Evolutionary conservation across 2,797 vertebrate genomes (phyloP).

Genomic region (Fistularia tabacaria): DNA sequence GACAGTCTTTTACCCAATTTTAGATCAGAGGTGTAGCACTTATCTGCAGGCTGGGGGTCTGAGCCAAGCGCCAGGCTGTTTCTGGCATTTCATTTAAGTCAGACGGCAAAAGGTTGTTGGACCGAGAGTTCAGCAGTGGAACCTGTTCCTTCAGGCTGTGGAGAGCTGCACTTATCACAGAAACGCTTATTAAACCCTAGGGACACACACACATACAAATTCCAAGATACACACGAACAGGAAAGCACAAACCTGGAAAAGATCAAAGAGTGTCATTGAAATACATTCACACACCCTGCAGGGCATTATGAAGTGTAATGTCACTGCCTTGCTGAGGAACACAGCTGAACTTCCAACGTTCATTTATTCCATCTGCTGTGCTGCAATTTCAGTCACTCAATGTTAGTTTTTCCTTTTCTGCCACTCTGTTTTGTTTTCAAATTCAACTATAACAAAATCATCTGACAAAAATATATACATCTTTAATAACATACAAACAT

Average conservation of each 20-base stretch:
- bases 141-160: constrained; percentile 21
- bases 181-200: constrained; percentile 31
- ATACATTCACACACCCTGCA: no score
- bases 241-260: neutral
- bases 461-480: no score
- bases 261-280: constrained; percentile 5
- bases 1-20: constrained; percentile 19
- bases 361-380: constrained; percentile 1
- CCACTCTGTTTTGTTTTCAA: no score
- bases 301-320: neutral
- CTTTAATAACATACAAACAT: no score
- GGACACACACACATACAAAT: neutral
- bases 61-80: constrained; percentile 33
- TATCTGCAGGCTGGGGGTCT: constrained; percentile 8
- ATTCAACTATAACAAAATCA: no score
- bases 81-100: constrained; percentile 26
- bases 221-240: neutral
- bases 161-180: constrained; percentile 36
- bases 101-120: constrained; percentile 18
- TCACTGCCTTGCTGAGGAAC: neutral
- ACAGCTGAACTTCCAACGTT: neutral
- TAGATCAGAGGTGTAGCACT: constrained; percentile 1
- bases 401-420: no score
- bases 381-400: neutral
- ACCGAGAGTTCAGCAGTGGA: constrained; percentile 16